Percentiles rank a stretch among this genome's conserved stretches.
phyloP scores from a whole-genome alignment of 2,797 vertebrate genomes.

The Sebastes oblongus region DNA sequence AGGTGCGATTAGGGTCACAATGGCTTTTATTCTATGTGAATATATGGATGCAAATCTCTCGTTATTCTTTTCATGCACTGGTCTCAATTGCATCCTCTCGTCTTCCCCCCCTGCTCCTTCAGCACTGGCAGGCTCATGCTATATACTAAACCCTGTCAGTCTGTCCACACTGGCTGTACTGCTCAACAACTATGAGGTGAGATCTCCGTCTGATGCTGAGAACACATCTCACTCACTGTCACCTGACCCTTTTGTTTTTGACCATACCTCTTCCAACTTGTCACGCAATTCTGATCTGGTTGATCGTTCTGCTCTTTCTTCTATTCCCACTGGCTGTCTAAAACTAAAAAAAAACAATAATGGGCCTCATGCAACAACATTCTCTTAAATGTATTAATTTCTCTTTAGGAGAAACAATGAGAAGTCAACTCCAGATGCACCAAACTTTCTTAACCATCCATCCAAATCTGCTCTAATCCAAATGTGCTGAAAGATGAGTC shows the following conservation, averaged over 20 bases:
- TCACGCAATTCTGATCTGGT: background rate
- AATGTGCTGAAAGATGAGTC: too few relatives aligned
- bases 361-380: too few relatives aligned
- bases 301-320: background rate
- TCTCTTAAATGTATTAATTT: too few relatives aligned
- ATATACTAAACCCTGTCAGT: constrained; percentile 73
- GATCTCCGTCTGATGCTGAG: constrained; percentile 41
- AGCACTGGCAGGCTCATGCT: constrained; percentile 74
- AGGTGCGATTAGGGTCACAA: too few relatives aligned
- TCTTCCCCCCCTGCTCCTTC: constrained; percentile 33
- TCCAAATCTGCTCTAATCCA: too few relatives aligned
- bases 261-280: background rate
- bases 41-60: background rate
- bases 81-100: constrained; percentile 1
- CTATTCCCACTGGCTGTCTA: background rate
- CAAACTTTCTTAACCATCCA: too few relatives aligned
- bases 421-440: too few relatives aligned
- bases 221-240: constrained; percentile 28
- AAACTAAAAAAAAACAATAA: background rate
- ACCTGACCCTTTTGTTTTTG: background rate
- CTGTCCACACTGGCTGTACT: constrained; percentile 56
- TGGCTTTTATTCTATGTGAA: background rate
- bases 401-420: too few relatives aligned
- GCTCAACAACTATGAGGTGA: constrained; percentile 76
- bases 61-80: constrained; percentile 2